Evolutionary conservation across 2,888 invertebrate species (phyloP).

Genomic region (Heliconius erato): DNA sequence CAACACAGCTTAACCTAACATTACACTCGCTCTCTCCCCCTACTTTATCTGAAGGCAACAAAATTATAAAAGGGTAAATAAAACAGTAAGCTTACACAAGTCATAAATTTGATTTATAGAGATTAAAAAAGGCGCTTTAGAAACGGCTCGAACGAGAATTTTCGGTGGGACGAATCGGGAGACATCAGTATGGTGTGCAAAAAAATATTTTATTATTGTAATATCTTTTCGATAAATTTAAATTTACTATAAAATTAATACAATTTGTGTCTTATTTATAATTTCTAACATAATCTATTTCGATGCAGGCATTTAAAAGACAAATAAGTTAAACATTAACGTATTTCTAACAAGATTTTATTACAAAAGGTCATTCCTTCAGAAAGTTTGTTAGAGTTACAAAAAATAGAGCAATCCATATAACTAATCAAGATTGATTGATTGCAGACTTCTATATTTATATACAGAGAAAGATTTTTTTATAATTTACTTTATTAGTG

Average conservation of each 20-base stretch:
- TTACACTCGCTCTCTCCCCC: conserved; percentile 49
- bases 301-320: no score
- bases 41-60: conserved; percentile 66
- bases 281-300: no score
- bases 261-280: not conserved
- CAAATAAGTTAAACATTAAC: no score
- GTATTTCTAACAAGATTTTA: no score
- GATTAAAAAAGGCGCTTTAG: conserved; percentile 86
- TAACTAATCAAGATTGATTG: not conserved
- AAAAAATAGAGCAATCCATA: no score
- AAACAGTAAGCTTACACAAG: conserved; percentile 86
- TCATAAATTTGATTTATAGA: conserved; percentile 87
- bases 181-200: conserved; percentile 73
- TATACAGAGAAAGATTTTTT: not conserved
- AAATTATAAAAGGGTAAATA: conserved; percentile 86
- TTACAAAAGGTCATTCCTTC: no score
- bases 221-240: not conserved
- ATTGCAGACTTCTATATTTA: no score
- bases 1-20: conserved; percentile 38
- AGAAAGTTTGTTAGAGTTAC: no score
- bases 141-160: conserved; percentile 85
- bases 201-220: conserved; percentile 21
- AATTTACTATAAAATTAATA: not conserved
- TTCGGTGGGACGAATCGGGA: conserved; percentile 85
- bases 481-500: not conserved